Evolutionary conservation across 2,888 invertebrate genomes (phyloP).

Genomic region (Chalcis sispes): DNA sequence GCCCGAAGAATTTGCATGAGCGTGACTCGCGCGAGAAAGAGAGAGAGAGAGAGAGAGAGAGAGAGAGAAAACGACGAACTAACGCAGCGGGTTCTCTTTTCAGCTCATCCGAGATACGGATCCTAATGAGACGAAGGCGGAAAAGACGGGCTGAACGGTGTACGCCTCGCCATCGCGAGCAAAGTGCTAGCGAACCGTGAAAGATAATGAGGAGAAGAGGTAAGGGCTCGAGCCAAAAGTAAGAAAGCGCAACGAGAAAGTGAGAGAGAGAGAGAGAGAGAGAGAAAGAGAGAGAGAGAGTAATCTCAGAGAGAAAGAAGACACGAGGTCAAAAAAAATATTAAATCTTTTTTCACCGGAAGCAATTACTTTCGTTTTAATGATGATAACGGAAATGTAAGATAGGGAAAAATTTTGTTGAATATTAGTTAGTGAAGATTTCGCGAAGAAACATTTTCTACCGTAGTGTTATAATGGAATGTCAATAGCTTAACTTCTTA

Average conservation of each 20-base stretch:
- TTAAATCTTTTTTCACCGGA: slow-evolving; percentile 14
- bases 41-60: too few species aligned
- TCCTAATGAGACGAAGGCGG: slow-evolving; percentile 7
- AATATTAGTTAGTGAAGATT: slow-evolving; percentile 1
- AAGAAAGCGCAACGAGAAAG: slow-evolving; percentile 31
- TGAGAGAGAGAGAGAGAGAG: neutral
- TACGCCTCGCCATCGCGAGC: too few species aligned
- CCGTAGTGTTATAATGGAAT: too few species aligned
- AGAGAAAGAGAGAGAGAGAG: slow-evolving; percentile 1
- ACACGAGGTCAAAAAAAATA: too few species aligned
- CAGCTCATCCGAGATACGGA: neutral
- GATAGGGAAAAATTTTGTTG: slow-evolving; percentile 9
- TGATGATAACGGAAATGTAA: slow-evolving; percentile 25
- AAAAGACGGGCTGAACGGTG: slow-evolving; percentile 15
- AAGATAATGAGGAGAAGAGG: slow-evolving; percentile 48
- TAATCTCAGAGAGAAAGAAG: slow-evolving; percentile 3
- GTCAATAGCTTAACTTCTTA: too few species aligned
- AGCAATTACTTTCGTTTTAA: slow-evolving; percentile 42
- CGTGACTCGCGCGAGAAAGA: too few species aligned
- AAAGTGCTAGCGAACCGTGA: slow-evolving; percentile 23
- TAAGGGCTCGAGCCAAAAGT: slow-evolving; percentile 29
- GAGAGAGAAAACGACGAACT: too few species aligned
- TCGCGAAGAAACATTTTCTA: too few species aligned
- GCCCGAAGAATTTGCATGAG: slow-evolving; percentile 41
- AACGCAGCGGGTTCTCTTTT: neutral